Evolutionary conservation across 2,113 vertebrate genomes (phyloP).

Genomic region (Anolis carolinensis): DNA sequence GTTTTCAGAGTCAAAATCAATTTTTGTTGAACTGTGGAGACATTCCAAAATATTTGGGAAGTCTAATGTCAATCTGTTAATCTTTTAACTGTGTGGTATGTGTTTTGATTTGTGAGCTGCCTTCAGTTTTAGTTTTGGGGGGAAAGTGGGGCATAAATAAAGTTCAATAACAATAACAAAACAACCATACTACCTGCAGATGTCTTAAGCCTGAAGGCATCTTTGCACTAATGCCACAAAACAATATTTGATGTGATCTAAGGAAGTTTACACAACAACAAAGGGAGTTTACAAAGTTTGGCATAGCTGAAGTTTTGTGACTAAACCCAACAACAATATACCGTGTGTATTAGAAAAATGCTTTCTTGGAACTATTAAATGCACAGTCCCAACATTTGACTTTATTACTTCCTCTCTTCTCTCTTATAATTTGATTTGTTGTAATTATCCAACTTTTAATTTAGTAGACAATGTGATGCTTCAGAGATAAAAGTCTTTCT

Average conservation of each 20-base stretch:
- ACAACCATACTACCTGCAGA: background rate
- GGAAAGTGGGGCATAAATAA: too few relatives aligned
- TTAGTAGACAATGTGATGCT: conserved; percentile 1
- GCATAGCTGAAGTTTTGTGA: background rate
- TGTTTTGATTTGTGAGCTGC: too few relatives aligned
- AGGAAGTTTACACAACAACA: too few relatives aligned
- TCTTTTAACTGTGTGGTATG: too few relatives aligned
- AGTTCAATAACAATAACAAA: too few relatives aligned
- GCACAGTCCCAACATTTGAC: background rate
- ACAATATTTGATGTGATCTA: conserved; percentile 9
- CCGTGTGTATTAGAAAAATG: background rate
- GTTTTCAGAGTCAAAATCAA: background rate
- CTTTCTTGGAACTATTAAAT: background rate
- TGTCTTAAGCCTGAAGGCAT: background rate
- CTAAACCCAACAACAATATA: background rate
- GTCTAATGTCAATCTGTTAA: too few relatives aligned
- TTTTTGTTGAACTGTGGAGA: background rate
- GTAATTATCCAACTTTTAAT: conserved; percentile 9
- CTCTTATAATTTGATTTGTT: conserved; percentile 9
- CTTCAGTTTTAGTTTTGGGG: too few relatives aligned
- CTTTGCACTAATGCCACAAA: background rate
- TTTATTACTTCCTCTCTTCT: conserved; percentile 3
- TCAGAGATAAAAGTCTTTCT: conserved; percentile 1
- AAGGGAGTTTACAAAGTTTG: background rate
- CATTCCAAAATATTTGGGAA: background rate